Evolutionary conservation across 2,888 invertebrate species (phyloP).

Genomic region (Harpalus rufipes): DNA sequence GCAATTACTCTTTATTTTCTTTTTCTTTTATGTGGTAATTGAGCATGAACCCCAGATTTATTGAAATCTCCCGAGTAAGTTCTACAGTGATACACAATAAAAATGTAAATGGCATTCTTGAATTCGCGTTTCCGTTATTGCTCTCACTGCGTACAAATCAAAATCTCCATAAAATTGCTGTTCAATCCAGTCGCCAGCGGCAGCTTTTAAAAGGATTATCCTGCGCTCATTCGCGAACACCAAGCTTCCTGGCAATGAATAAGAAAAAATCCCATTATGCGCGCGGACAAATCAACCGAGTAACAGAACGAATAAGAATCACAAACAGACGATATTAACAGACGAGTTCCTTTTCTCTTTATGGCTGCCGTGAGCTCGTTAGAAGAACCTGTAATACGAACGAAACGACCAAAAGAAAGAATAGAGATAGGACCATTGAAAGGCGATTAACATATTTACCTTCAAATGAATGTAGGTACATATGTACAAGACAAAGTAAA

Average conservation of each 20-base stretch:
- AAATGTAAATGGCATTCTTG: constrained; percentile 43
- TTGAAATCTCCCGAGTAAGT: constrained; percentile 12
- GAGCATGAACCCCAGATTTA: constrained; percentile 1
- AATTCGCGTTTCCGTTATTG: constrained; percentile 48
- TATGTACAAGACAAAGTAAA: too few species aligned
- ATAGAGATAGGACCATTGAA: background rate
- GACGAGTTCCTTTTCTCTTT: constrained; percentile 17
- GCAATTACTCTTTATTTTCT: background rate
- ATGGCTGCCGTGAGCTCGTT: constrained; percentile 16
- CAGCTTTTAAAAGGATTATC: constrained; percentile 43
- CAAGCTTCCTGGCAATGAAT: constrained; percentile 48
- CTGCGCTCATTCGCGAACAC: constrained; percentile 15
- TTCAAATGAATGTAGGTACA: background rate
- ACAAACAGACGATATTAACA: constrained; percentile 43
- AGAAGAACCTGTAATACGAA: background rate
- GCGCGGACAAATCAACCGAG: constrained; percentile 36
- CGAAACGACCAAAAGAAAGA: too few species aligned
- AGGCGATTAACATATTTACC: background rate
- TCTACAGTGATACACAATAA: constrained; percentile 39
- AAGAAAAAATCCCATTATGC: constrained; percentile 58
- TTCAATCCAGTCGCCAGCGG: constrained; percentile 24
- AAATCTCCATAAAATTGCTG: constrained; percentile 49
- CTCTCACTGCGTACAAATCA: constrained; percentile 28
- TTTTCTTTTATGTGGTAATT: background rate
- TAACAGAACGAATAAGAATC: constrained; percentile 1